Conservation (phyloP, 2,888 invertebrate genomes). For the Macropis europaea region DNA sequence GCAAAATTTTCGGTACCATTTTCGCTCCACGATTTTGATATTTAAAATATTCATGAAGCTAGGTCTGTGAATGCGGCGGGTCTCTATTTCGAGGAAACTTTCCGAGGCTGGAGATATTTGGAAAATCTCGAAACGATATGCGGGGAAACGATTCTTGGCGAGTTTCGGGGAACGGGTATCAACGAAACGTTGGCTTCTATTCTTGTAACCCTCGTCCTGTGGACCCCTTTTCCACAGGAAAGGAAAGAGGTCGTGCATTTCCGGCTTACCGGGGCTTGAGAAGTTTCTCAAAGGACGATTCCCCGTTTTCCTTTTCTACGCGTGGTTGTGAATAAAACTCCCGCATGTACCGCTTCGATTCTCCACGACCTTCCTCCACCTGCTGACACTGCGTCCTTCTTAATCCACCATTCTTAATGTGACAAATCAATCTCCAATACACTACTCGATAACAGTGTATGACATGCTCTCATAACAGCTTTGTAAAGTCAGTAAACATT, state of each 20-base stretch:
- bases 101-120: too few relatives aligned
- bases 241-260: constrained; percentile 26
- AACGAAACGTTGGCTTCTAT: constrained; percentile 23
- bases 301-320: constrained; percentile 11
- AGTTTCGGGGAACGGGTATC: background rate
- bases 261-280: constrained; percentile 20
- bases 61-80: too few relatives aligned
- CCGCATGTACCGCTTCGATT: constrained; percentile 11
- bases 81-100: background rate
- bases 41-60: too few relatives aligned
- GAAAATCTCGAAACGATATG: background rate
- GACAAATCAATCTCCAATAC: too few relatives aligned
- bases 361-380: background rate
- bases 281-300: constrained; percentile 13
- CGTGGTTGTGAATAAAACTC: constrained; percentile 10
- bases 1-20: too few relatives aligned
- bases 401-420: too few relatives aligned
- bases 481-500: too few relatives aligned
- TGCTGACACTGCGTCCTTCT: background rate
- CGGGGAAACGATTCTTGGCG: background rate
- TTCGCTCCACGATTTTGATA: too few relatives aligned
- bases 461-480: too few relatives aligned
- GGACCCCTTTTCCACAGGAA: constrained; percentile 23
- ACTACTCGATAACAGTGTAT: too few relatives aligned
- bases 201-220: constrained; percentile 22